A percentile compares a stretch with the other conserved stretches of the same genome.
Evolutionary conservation across 2,797 vertebrate species (phyloP).

Genomic region (Sebastes vulpes): DNA sequence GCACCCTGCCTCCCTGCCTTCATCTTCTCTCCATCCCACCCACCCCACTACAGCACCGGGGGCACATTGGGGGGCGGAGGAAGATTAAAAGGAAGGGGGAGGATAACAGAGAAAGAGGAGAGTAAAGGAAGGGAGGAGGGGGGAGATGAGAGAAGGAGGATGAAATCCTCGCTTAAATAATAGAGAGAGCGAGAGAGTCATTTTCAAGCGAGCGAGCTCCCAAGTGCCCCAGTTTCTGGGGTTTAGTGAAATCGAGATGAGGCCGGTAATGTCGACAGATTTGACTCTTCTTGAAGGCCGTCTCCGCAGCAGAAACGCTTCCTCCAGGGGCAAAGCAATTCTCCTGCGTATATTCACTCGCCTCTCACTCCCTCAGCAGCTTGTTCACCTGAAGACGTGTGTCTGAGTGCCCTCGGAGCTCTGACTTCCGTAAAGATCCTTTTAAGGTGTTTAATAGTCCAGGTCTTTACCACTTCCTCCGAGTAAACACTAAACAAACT

Average conservation of each 20-base stretch:
- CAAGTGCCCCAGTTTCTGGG: slow-evolving; percentile 59
- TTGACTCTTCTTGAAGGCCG: slow-evolving; percentile 9
- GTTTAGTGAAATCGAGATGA: slow-evolving; percentile 52
- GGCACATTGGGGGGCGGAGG: slow-evolving; percentile 9
- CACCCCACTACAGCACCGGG: slow-evolving; percentile 17
- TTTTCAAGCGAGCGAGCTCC: slow-evolving; percentile 26
- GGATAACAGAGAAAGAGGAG: slow-evolving; percentile 22
- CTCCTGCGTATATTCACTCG: not conserved
- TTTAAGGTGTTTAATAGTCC: slow-evolving; percentile 45
- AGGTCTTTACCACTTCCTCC: slow-evolving; percentile 49
- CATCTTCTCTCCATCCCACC: slow-evolving; percentile 53
- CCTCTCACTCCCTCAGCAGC: slow-evolving; percentile 5
- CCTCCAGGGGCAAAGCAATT: not conserved
- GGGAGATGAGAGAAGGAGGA: slow-evolving; percentile 28
- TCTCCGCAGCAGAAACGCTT: not conserved
- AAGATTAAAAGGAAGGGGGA: slow-evolving; percentile 31
- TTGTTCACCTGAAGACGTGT: slow-evolving; percentile 12
- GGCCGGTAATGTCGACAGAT: not conserved
- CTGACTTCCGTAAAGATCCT: slow-evolving; percentile 26
- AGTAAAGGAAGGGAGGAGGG: not conserved
- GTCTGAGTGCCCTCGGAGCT: slow-evolving; percentile 15
- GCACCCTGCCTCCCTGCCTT: slow-evolving; percentile 35
- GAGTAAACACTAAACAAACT: slow-evolving; percentile 24
- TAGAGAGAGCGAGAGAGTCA: slow-evolving; percentile 39
- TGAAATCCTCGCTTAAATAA: slow-evolving; percentile 62